Evolutionary conservation across 2,113 vertebrate genomes (phyloP).

Genomic region (Butorides virescens): DNA sequence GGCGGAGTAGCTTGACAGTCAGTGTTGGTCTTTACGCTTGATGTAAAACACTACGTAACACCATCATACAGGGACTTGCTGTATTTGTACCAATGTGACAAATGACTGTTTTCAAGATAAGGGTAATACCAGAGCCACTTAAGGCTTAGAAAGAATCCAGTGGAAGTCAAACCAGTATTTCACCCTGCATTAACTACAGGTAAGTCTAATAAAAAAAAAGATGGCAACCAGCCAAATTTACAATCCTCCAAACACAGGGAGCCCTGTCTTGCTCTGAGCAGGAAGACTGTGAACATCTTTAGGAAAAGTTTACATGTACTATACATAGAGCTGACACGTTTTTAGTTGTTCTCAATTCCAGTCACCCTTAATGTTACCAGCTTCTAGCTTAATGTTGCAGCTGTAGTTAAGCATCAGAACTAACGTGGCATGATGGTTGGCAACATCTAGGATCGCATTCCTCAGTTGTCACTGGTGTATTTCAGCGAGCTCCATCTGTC

Average conservation of each 20-base stretch:
- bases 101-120: not conserved
- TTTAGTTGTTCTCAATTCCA: not conserved
- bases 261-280: not conserved
- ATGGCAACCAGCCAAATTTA: not conserved
- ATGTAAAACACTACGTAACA: not conserved
- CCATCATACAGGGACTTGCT: not conserved
- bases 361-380: not conserved
- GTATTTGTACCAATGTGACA: not conserved
- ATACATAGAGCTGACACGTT: not conserved
- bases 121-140: not conserved
- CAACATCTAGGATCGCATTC: not conserved
- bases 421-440: accelerated
- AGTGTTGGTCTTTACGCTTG: not conserved
- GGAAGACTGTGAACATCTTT: not conserved
- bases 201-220: not conserved
- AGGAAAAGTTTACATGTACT: not conserved
- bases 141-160: not conserved
- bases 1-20: not conserved
- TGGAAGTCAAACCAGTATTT: not conserved
- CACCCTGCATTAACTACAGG: not conserved
- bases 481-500: not conserved
- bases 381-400: not conserved
- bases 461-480: not conserved
- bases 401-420: not conserved
- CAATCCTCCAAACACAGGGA: not conserved